Base-by-base conservation (phyloP, 1,140 invertebrate species). In the Theocolax elegans region DNA sequence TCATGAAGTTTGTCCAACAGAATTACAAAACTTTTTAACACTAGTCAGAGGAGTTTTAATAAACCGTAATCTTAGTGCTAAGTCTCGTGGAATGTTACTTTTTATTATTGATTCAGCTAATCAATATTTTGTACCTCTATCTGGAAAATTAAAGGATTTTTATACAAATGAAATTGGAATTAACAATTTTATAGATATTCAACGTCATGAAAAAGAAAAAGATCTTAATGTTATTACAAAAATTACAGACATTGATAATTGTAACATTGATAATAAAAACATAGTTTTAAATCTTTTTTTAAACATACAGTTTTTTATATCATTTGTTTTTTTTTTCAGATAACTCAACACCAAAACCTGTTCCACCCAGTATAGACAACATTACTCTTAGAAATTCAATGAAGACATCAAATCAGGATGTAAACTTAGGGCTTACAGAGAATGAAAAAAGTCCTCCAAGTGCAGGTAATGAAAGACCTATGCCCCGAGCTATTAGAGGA, bases 401-500 rank as follows among this genome's bases (percentile, higher is more conserved):
- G 42, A 73, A 65, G 60, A 19, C 65, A 7, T 23, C 54, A 51
- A 58, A 58, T 15, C 42, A 66, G 35, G 49, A 44, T 60, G 42
- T 35, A 27, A 60, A 21, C 42, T n/a, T 17, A 38, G 60, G 42
- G 7, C 35, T 38, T 63, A 48, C 3, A 44, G 12, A 13, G 2
- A 8, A 31, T 31, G 44, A 59, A 9, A 71, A 71, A 25, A 65
- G 21, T 66, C 17, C 15, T 35, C 53, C 35, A 27, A 72, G 31
- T 40, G 17, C 19, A 40, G 25, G 0, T 42, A 51, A 59, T 51
- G 64, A 66, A 19, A 76, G 56, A 48, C n/a, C 31, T 21, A 15
- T 73, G 3, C 75, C 75, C 15, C 64, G 75, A 49, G 75, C 75
- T 23, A 76, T 76, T 49, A 65, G 75, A 38, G 75, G 75, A 27